A percentile compares a stretch with the other conserved stretches of the same genome.
Conservation (phyloP, 1,140 invertebrate species). For the Phortica variegata region DNA sequence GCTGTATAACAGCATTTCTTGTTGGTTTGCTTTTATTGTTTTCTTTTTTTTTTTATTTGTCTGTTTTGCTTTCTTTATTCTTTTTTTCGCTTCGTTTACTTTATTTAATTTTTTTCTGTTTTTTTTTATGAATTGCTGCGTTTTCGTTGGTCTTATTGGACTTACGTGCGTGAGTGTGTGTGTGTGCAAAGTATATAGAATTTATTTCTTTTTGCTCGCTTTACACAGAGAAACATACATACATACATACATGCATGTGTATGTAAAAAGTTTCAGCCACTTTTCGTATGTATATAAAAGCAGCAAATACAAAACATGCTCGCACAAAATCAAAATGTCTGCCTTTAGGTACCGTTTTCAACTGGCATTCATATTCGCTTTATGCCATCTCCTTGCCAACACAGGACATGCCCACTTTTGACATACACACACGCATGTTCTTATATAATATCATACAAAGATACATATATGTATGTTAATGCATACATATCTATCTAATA, state of each 20-base stretch:
- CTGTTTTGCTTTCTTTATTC: neutral
- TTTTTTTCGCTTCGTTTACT: neutral
- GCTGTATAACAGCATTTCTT: neutral
- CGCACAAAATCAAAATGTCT: no score
- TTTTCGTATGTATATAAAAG: conserved; percentile 2
- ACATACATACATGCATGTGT: conserved; percentile 3
- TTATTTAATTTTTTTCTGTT: neutral
- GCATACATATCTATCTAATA: no score
- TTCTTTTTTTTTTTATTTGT: neutral
- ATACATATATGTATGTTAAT: no score
- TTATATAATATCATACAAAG: no score
- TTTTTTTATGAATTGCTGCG: neutral
- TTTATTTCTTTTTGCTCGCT: neutral
- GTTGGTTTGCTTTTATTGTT: neutral
- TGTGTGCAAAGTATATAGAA: neutral
- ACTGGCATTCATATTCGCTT: no score
- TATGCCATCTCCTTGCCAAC: no score
- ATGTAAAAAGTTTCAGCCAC: neutral
- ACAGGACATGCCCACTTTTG: no score
- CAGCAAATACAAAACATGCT: conserved; percentile 9
- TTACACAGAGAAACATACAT: neutral
- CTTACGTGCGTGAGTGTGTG: neutral
- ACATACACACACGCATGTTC: no score
- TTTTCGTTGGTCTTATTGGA: neutral
- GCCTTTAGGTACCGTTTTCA: no score